These are phyloP conservation scores for Isaurus tuberculatus DNA, from an alignment of 92 coral and sea anemone genomes.

Conservation along the genomic window DNA sequence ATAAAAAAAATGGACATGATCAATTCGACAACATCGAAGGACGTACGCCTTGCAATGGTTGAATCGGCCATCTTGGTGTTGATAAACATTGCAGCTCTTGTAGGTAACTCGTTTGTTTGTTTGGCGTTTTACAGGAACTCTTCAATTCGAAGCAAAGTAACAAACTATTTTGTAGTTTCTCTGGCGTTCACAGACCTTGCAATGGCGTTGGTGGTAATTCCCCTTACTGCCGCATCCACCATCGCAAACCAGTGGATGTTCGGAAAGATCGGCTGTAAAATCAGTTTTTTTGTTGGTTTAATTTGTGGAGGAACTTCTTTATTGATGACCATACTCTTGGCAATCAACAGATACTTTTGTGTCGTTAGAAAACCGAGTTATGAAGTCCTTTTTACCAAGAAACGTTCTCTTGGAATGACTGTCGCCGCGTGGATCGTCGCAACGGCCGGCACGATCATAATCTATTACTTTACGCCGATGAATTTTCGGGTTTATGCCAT, in stretches of 20 bases:
- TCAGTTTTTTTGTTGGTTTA: not conserved
- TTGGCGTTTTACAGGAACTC: slow-evolving; percentile 15
- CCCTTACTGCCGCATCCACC: slow-evolving; percentile 2
- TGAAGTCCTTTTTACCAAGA: not conserved
- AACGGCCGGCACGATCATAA: not conserved
- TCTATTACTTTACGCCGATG: not conserved
- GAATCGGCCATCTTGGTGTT: not conserved
- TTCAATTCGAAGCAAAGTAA: slow-evolving; percentile 11
- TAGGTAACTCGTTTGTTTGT: slow-evolving; percentile 14
- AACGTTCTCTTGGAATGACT: not conserved
- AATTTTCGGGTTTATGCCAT: not conserved
- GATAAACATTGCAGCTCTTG: slow-evolving; percentile 1
- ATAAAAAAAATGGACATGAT: no score
- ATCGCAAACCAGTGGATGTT: slow-evolving; percentile 23
- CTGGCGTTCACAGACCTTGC: not conserved
- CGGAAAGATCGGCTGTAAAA: not conserved
- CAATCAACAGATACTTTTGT: slow-evolving; percentile 23
- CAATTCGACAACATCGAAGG: no score
- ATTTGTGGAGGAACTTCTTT: slow-evolving; percentile 21
- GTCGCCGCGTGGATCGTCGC: slow-evolving; percentile 8
- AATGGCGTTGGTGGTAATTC: slow-evolving; percentile 4
- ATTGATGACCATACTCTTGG: not conserved
- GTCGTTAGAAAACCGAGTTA: not conserved
- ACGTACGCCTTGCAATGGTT: not conserved
- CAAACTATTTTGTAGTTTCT: slow-evolving; percentile 15